Conservation (phyloP, 2,113 vertebrate species). For the Hydropotes inermis region DNA sequence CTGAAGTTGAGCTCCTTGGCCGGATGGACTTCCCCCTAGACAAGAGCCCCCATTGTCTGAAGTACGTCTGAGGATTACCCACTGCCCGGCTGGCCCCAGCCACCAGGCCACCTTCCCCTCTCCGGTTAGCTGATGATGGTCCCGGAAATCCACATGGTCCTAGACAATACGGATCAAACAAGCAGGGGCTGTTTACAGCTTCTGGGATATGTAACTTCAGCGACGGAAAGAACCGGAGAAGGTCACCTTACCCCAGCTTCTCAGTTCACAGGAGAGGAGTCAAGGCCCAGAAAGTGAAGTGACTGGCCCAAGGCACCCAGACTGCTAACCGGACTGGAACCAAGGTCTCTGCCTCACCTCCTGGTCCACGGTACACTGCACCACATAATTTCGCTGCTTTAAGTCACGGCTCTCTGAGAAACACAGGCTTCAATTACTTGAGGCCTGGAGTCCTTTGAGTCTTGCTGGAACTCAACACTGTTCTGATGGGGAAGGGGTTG, state of each 20-base stretch:
- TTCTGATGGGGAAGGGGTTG: not conserved
- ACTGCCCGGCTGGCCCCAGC: not conserved
- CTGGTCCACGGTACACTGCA: not conserved
- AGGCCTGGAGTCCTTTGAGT: not conserved
- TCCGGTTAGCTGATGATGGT: not conserved
- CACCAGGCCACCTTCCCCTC: not conserved
- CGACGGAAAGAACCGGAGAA: slow-evolving; percentile 27
- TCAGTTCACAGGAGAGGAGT: slow-evolving; percentile 1
- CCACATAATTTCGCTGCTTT: slow-evolving; percentile 48
- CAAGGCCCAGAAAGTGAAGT: not conserved
- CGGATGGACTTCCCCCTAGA: not conserved
- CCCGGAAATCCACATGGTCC: not conserved
- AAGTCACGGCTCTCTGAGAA: slow-evolving; percentile 40
- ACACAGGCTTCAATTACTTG: slow-evolving; percentile 19
- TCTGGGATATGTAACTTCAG: not conserved
- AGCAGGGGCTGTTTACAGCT: not conserved
- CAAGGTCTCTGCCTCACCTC: not conserved
- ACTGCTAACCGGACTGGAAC: not conserved
- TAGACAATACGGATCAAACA: not conserved
- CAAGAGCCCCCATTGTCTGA: not conserved
- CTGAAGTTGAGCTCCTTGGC: not conserved
- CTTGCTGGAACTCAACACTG: not conserved
- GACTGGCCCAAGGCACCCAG: slow-evolving; percentile 11
- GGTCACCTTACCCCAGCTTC: not conserved
- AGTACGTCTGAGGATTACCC: not conserved